These are phyloP conservation scores for Ahaetulla prasina DNA, from an alignment of 2,113 vertebrate genomes.

Conservation along the genomic window DNA sequence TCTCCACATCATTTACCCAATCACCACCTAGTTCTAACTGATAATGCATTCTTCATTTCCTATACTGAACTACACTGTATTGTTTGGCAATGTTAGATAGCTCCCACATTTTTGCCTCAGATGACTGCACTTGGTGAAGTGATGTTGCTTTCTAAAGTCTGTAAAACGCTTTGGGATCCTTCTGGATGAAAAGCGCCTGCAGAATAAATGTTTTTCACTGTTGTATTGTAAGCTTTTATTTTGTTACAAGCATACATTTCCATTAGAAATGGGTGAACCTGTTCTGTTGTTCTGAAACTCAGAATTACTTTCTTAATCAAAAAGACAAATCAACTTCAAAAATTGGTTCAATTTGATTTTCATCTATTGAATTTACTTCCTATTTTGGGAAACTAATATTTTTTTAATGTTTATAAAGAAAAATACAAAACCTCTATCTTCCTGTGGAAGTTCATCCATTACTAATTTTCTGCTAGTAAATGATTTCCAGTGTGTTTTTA, in stretches of 20 bases:
- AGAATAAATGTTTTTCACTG: conserved; percentile 8
- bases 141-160: conserved; percentile 54
- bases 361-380: background rate
- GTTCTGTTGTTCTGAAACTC: conserved; percentile 9
- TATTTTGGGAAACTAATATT: conserved; percentile 28
- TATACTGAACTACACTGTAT: conserved; percentile 44
- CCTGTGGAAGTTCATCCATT: conserved; percentile 55
- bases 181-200: conserved; percentile 46
- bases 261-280: conserved; percentile 63
- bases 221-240: conserved; percentile 24
- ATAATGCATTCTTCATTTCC: conserved; percentile 65
- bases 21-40: conserved; percentile 64
- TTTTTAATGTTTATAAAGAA: background rate
- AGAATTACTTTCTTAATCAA: background rate
- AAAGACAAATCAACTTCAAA: background rate
- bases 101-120: conserved; percentile 51
- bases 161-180: conserved; percentile 68
- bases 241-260: conserved; percentile 41
- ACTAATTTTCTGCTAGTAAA: conserved; percentile 47
- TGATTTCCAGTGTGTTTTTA: conserved; percentile 22
- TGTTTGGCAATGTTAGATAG: conserved; percentile 52
- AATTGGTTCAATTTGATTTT: background rate
- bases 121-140: conserved; percentile 55
- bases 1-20: conserved; percentile 59
- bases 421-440: conserved; percentile 15